These are phyloP conservation scores for Palloptera scutellata DNA, from an alignment of 2,888 invertebrate genomes.

Conservation along the genomic window DNA sequence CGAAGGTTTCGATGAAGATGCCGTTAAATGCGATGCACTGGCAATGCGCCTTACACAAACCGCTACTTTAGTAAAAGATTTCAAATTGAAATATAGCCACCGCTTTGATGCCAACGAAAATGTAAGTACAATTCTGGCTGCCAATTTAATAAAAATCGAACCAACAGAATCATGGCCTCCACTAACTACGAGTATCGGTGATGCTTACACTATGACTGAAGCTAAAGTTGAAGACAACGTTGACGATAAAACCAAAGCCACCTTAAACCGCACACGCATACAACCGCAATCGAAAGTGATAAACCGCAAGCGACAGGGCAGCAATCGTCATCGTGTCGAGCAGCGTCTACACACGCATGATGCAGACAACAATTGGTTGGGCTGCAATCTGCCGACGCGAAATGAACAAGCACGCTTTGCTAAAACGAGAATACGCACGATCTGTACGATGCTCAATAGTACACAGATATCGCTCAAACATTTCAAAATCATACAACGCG, in stretches of 20 bases:
- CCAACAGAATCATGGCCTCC: background rate
- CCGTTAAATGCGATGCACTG: slow-evolving; percentile 4
- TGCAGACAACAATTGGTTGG: slow-evolving; percentile 40
- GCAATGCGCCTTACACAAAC: background rate
- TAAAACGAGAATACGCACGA: slow-evolving; percentile 48
- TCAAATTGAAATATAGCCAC: slow-evolving; percentile 7
- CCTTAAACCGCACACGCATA: slow-evolving; percentile 29
- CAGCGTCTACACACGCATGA: slow-evolving; percentile 16
- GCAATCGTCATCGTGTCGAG: background rate
- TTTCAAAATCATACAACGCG: slow-evolving; percentile 54
- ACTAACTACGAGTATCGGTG: slow-evolving; percentile 17
- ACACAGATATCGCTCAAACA: slow-evolving; percentile 52
- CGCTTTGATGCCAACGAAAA: background rate
- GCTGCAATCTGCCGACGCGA: slow-evolving; percentile 31
- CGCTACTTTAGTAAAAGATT: background rate
- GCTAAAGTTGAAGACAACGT: slow-evolving; percentile 18
- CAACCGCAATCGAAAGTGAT: slow-evolving; percentile 20
- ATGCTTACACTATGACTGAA: slow-evolving; percentile 20
- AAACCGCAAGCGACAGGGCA: slow-evolving; percentile 19
- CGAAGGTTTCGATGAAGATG: slow-evolving; percentile 35
- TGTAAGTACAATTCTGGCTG: background rate
- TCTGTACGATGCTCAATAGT: slow-evolving; percentile 46
- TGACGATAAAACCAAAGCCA: slow-evolving; percentile 9
- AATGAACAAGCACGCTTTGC: slow-evolving; percentile 38
- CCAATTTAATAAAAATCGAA: slow-evolving; percentile 11